Evolutionary conservation across 2,797 vertebrate species (phyloP).

Genomic region (Micrastur ruficollis): DNA sequence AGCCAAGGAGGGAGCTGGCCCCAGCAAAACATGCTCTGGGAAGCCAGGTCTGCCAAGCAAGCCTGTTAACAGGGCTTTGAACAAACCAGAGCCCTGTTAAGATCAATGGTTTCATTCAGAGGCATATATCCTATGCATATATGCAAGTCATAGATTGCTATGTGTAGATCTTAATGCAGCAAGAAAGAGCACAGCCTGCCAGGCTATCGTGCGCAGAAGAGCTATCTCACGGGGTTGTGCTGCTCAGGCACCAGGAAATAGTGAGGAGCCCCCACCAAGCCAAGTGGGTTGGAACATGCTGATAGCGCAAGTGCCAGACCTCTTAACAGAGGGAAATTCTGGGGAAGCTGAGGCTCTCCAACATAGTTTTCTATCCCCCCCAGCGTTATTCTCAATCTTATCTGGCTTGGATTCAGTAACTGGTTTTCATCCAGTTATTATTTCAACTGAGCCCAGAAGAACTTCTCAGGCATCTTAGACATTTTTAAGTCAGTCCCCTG

Average conservation of each 20-base stretch:
- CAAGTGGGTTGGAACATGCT: not conserved
- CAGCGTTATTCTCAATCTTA: not conserved
- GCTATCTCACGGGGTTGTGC: not conserved
- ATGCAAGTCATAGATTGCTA: not conserved
- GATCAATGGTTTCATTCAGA: not conserved
- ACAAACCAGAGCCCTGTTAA: not conserved
- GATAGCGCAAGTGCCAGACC: not conserved
- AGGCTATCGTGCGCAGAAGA: not conserved
- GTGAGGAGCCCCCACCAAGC: not conserved
- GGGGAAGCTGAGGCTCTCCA: not conserved
- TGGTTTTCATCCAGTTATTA: constrained; percentile 18
- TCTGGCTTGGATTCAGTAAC: not conserved
- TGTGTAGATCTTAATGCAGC: not conserved
- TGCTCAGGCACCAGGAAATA: not conserved
- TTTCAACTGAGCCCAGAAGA: not conserved
- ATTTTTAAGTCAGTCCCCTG: not conserved
- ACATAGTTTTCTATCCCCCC: not conserved
- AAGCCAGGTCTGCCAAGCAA: constrained; percentile 16
- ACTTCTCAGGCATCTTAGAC: not conserved
- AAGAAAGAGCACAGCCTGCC: not conserved
- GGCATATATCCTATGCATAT: not conserved
- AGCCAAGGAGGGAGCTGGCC: not conserved
- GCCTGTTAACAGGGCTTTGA: not conserved
- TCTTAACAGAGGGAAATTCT: not conserved
- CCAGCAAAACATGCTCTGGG: not conserved